Conservation (phyloP, 2,113 vertebrate species). For the Orthochromis malagaraziensis region DNA sequence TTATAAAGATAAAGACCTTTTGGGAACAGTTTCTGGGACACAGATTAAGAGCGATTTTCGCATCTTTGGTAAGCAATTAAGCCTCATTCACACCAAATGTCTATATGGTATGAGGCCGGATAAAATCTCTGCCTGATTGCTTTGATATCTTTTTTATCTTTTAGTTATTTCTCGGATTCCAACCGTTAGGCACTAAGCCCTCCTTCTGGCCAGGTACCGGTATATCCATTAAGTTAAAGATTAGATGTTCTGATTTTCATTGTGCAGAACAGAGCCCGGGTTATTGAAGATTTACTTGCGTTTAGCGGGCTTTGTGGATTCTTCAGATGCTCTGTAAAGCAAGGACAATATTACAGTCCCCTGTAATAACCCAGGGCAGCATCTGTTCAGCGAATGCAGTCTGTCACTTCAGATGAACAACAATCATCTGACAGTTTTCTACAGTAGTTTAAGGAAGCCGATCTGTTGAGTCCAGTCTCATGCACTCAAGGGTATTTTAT, state of each 20-base stretch:
- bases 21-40: conserved; percentile 38
- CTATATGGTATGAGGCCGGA: not conserved
- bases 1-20: conserved; percentile 31
- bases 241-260: not conserved
- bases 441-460: not conserved
- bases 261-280: not conserved
- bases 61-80: conserved; percentile 43
- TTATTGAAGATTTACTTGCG: not conserved
- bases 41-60: conserved; percentile 51
- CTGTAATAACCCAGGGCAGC: not conserved
- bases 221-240: not conserved
- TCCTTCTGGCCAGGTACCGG: not conserved
- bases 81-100: conserved; percentile 31
- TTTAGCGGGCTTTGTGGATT: not conserved
- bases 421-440: not conserved
- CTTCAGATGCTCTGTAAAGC: not conserved
- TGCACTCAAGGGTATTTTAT: not conserved
- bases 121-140: not conserved
- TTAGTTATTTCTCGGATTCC: not conserved
- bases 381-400: not conserved
- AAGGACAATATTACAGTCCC: not conserved
- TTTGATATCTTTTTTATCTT: not conserved
- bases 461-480: not conserved
- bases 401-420: not conserved
- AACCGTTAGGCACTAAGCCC: not conserved